phyloP scores from a whole-genome alignment of 2,797 vertebrate genomes.

The Thamnophis elegans region DNA sequence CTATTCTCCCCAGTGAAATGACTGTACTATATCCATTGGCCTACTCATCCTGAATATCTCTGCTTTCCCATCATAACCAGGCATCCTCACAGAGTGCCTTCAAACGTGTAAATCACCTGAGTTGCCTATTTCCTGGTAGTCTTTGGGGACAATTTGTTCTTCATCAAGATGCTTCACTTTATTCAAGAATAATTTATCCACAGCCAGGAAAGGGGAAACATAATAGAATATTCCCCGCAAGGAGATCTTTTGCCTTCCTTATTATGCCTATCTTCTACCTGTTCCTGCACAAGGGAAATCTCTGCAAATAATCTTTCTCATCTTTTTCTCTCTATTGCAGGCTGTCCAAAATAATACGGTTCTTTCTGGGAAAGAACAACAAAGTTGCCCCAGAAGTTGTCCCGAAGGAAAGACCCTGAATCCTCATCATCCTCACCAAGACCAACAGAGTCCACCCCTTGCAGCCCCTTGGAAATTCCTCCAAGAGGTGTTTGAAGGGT shows the following conservation, averaged over 20 bases:
- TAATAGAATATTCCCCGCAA: background rate
- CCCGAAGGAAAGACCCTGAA: too few species aligned
- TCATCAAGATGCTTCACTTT: background rate
- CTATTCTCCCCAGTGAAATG: background rate
- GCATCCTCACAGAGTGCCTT: background rate
- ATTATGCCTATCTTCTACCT: background rate
- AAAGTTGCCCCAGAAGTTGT: background rate
- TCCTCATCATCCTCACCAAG: too few species aligned
- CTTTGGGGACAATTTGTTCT: background rate
- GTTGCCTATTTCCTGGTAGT: background rate
- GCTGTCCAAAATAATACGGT: background rate
- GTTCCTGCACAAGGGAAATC: background rate
- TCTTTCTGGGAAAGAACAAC: background rate
- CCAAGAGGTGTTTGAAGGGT: too few species aligned
- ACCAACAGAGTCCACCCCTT: too few species aligned
- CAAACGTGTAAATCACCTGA: background rate
- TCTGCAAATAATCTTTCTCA: background rate
- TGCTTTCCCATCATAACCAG: background rate
- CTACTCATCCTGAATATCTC: background rate
- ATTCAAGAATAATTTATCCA: background rate
- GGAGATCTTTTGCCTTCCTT: background rate
- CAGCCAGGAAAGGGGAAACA: background rate
- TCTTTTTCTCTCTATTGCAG: background rate
- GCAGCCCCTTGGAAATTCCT: too few species aligned
- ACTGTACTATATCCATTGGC: background rate